These are phyloP conservation scores for Morone chrysops DNA, from an alignment of 2,113 vertebrate genomes.

Conservation along the genomic window DNA sequence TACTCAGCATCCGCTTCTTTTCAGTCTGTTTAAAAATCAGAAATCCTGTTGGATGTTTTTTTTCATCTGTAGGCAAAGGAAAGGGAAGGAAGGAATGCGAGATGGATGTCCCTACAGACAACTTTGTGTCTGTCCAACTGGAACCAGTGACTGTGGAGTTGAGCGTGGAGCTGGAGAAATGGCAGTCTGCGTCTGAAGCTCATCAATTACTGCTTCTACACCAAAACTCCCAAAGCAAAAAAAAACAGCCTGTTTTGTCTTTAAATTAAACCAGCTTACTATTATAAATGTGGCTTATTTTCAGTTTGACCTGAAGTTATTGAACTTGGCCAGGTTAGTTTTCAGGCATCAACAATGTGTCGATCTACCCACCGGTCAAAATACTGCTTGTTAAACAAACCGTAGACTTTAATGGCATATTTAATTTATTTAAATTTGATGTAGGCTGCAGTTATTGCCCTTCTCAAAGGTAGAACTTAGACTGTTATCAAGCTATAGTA, in stretches of 20 bases:
- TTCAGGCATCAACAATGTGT: background rate
- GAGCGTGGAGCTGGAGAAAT: slow-evolving; percentile 84
- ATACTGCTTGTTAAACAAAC: too few relatives aligned
- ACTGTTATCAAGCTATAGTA: too few relatives aligned
- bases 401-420: too few relatives aligned
- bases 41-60: background rate
- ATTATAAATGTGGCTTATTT: background rate
- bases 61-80: slow-evolving; percentile 73
- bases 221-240: background rate
- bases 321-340: background rate
- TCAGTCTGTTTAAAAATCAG: background rate
- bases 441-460: too few relatives aligned
- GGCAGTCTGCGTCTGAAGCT: slow-evolving; percentile 54
- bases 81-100: slow-evolving; percentile 35
- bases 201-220: background rate
- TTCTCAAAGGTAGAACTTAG: too few relatives aligned
- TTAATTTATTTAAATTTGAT: too few relatives aligned
- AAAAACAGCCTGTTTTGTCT: background rate
- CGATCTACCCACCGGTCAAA: too few relatives aligned
- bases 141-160: slow-evolving; percentile 84
- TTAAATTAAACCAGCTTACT: background rate
- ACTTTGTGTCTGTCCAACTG: background rate
- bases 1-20: background rate
- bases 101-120: background rate
- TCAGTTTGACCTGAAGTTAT: background rate